A percentile compares a stretch with the other conserved stretches of the same genome.
phyloP scores from a whole-genome alignment of 2,113 vertebrate genomes.

The Sphyrna mokarran region DNA sequence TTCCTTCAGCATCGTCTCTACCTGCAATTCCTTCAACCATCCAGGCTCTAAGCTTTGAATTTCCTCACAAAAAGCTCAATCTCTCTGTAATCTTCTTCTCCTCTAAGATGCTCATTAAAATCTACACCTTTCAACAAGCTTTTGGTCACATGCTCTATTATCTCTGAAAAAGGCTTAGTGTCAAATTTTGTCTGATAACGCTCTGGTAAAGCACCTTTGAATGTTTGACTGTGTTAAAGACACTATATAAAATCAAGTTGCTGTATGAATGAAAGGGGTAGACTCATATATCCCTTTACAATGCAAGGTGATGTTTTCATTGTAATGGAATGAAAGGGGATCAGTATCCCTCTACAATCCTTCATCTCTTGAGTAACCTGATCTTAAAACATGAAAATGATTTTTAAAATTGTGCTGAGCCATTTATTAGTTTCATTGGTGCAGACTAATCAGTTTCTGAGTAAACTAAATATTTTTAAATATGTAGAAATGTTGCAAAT shows the following conservation, averaged over 20 bases:
- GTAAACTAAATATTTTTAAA: background rate
- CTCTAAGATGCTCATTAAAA: background rate
- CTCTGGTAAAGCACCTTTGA: background rate
- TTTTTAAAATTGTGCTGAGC: background rate
- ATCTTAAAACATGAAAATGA: background rate
- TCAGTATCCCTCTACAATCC: background rate
- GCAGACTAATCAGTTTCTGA: background rate
- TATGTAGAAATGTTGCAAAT: background rate
- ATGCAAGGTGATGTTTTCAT: background rate
- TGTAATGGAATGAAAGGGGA: background rate
- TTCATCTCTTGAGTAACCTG: background rate
- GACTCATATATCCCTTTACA: background rate
- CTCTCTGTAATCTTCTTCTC: background rate
- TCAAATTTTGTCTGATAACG: background rate
- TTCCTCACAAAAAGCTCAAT: background rate
- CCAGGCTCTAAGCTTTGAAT: background rate
- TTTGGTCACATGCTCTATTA: background rate
- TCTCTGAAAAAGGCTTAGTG: background rate
- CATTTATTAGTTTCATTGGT: background rate
- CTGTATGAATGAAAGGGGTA: background rate
- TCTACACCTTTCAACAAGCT: background rate
- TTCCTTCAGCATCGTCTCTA: background rate
- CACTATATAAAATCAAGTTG: background rate
- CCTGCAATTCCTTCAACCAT: background rate
- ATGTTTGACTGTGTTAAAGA: background rate